Percentiles rank a stretch among this genome's conserved stretches.
Conservation (phyloP, 1,140 invertebrate species). For the Drosophila tani region DNA sequence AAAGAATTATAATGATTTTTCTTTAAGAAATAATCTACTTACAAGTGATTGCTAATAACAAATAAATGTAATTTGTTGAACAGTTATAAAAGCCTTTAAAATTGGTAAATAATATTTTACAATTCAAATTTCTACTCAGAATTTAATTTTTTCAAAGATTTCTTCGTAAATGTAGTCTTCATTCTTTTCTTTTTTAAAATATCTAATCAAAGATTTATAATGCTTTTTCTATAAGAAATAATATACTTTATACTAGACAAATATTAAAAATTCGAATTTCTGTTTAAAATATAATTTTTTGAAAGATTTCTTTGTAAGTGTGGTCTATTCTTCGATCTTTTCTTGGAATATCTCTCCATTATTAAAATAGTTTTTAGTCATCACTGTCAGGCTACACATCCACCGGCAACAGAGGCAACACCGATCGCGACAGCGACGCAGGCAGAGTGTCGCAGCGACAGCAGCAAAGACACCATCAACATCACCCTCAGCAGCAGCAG, state of each 20-base stretch:
- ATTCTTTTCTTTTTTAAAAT: neutral
- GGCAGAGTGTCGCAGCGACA: constrained; percentile 66
- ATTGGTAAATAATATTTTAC: no score
- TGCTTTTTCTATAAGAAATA: no score
- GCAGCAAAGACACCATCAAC: constrained; percentile 11
- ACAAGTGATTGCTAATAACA: no score
- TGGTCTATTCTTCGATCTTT: neutral
- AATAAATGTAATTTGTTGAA: neutral
- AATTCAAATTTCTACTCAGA: no score
- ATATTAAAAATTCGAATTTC: no score
- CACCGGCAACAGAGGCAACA: constrained; percentile 17
- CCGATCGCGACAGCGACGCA: constrained; percentile 22
- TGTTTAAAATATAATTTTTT: neutral
- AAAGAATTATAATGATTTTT: no score
- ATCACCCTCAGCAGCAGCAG: constrained; percentile 12
- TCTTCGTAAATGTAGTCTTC: neutral
- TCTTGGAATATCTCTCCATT: no score
- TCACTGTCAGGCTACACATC: constrained; percentile 6
- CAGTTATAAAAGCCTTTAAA: no score
- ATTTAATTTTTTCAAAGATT: neutral
- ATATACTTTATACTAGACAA: no score
- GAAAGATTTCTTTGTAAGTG: neutral
- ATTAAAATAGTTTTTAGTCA: neutral
- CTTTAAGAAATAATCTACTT: no score
- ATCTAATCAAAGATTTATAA: no score